Percentiles rank a stretch among this genome's conserved stretches.
These are phyloP conservation scores for Delphinapterus leucas DNA, from an alignment of 2,113 vertebrate genomes.

Conservation along the genomic window DNA sequence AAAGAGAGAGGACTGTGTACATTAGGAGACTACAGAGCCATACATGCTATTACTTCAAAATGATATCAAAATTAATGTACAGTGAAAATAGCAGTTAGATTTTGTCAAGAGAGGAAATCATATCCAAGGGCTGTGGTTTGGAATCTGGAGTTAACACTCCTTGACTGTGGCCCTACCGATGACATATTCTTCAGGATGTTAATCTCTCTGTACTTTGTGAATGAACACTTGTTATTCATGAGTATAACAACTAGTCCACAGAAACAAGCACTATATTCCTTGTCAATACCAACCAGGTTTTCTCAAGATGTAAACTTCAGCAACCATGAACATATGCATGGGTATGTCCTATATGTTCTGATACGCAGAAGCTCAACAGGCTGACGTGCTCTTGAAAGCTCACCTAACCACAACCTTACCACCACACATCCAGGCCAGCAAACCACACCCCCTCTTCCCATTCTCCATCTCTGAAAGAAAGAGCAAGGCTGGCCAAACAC, in stretches of 20 bases:
- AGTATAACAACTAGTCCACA: background rate
- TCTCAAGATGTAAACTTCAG: background rate
- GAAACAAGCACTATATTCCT: background rate
- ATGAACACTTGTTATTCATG: background rate
- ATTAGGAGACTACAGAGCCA: background rate
- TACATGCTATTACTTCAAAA: conserved; percentile 50
- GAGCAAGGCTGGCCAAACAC: background rate
- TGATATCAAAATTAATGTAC: conserved; percentile 62
- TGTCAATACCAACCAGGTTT: background rate
- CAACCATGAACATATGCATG: background rate
- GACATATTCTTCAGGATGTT: background rate
- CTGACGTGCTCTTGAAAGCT: background rate
- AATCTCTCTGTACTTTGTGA: background rate
- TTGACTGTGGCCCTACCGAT: background rate
- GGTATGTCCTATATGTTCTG: background rate
- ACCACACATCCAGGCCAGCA: background rate
- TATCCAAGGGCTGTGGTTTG: background rate
- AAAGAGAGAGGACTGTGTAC: conserved; percentile 54
- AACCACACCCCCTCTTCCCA: background rate
- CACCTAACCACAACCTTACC: background rate
- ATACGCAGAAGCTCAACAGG: background rate
- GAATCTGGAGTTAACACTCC: conserved; percentile 24
- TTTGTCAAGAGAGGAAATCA: background rate
- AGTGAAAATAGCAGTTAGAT: conserved; percentile 67
- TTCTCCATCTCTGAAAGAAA: background rate